A percentile compares a stretch with the other conserved stretches of the same genome.
Evolutionary conservation across 2,113 vertebrate species (phyloP).

Genomic region (Phrynosoma blainvillii): DNA sequence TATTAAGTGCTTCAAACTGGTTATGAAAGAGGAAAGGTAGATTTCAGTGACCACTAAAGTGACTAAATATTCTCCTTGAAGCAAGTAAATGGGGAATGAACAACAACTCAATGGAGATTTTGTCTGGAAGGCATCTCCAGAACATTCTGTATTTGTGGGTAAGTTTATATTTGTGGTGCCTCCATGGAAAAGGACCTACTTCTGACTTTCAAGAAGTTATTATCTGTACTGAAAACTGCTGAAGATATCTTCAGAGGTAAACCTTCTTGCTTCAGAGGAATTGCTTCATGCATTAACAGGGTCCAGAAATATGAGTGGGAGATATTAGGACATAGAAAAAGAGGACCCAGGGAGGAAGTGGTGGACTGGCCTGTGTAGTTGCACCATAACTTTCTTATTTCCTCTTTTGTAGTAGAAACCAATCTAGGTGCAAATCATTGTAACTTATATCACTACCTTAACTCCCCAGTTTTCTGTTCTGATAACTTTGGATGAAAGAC

Average conservation of each 20-base stretch:
- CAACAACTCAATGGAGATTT: too few species aligned
- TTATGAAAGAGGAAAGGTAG: too few species aligned
- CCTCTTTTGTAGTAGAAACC: background rate
- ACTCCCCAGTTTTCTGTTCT: background rate
- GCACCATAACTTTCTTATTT: conserved; percentile 15
- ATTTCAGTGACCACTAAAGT: too few species aligned
- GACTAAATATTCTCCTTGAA: too few species aligned
- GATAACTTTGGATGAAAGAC: background rate
- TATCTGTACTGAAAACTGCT: too few species aligned
- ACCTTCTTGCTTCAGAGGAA: background rate
- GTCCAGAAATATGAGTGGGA: background rate
- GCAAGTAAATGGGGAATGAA: too few species aligned
- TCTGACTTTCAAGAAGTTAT: too few species aligned
- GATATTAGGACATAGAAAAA: conserved; percentile 8
- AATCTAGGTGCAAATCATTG: background rate
- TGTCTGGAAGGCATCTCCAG: too few species aligned
- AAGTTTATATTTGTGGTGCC: too few species aligned
- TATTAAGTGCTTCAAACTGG: too few species aligned
- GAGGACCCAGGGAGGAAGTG: conserved; percentile 19
- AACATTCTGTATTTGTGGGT: too few species aligned
- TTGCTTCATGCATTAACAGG: background rate
- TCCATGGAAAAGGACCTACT: too few species aligned
- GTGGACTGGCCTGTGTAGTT: background rate
- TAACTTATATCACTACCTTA: rapidly evolving
- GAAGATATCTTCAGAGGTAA: background rate